These are phyloP conservation scores for Sinonovacula constricta DNA, from an alignment of 1,140 invertebrate genomes.

Conservation along the genomic window DNA sequence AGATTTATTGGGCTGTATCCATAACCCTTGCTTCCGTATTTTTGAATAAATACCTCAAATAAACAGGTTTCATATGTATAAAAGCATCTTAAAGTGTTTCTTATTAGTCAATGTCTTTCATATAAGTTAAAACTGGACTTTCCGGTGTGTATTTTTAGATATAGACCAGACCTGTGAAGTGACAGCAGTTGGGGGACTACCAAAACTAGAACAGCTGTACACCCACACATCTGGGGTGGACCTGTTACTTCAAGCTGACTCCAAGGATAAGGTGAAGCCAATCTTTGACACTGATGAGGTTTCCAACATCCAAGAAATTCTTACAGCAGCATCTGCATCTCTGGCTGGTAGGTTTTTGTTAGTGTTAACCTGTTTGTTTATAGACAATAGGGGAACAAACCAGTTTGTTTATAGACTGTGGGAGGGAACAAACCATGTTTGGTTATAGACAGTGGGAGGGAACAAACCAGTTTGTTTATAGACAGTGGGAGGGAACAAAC, in stretches of 20 bases:
- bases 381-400: not conserved
- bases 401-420: not conserved
- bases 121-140: too few species aligned
- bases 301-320: constrained; percentile 37
- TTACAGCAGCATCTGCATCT: constrained; percentile 35
- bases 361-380: not conserved
- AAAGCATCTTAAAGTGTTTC: too few species aligned
- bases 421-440: not conserved
- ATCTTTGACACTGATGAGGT: not conserved
- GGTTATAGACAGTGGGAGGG: too few species aligned
- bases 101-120: too few species aligned
- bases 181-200: not conserved
- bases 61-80: too few species aligned
- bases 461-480: too few species aligned
- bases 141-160: too few species aligned
- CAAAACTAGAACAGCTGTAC: constrained; percentile 18
- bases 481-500: too few species aligned
- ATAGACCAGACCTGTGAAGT: not conserved
- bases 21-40: too few species aligned
- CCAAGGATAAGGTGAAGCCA: not conserved
- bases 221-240: constrained; percentile 2
- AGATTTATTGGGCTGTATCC: too few species aligned
- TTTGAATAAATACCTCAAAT: too few species aligned
- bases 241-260: constrained; percentile 14
- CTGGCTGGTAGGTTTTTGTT: constrained; percentile 10